Base-by-base conservation (phyloP, 2,888 invertebrate genomes). In the Adelognathus sp. region DNA sequence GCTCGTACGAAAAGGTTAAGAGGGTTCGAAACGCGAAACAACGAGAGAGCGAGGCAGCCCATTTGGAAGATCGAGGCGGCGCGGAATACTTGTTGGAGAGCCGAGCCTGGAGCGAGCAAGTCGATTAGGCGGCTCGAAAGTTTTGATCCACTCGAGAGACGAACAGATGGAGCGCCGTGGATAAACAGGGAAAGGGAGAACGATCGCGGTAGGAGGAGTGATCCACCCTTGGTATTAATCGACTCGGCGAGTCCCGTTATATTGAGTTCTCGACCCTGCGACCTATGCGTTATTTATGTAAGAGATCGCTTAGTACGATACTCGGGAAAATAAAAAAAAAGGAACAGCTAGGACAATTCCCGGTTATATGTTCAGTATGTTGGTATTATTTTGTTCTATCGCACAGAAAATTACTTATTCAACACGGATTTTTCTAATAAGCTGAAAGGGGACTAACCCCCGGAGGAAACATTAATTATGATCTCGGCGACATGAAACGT, bases 121-220 rank as follows among this genome's bases (percentile, higher is more conserved):
- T 41, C 60, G 60, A 60, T 60, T 60, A 60, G 33, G 36, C 36
- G 60, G 60, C 39, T 60, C 60, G 60, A 39, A 27, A 60, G n/a
- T 60, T 60, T 60, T 60, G 5, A 60, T 60, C 60, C 60, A 60
- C 60, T 60, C 24, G 11, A 31, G 33, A 11, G 14, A 27, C 31
- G 39, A 21, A n/a, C n/a, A 36, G 21, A 39, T n/a, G 36, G 7
- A 39, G 39, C 21, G 18, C 5, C 16, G 16, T 16, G 16, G 44
- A 16, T 16, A 18, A 44, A 16, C 44, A n/a, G 39, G 14, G 54
- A 24, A 29, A 54, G 31, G 31, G 31, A 31, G 16, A 39, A 39
- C 5, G 44, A 18, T 7, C 6, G 18, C 14, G 44, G 44, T 5
- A 44, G 18, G 3, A 44, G 16, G 7, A 9, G 44, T 4, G 36